A percentile compares a stretch with the other conserved stretches of the same genome.
These are phyloP conservation scores for Isichthys henryi DNA, from an alignment of 2,113 vertebrate species.

Conservation along the genomic window DNA sequence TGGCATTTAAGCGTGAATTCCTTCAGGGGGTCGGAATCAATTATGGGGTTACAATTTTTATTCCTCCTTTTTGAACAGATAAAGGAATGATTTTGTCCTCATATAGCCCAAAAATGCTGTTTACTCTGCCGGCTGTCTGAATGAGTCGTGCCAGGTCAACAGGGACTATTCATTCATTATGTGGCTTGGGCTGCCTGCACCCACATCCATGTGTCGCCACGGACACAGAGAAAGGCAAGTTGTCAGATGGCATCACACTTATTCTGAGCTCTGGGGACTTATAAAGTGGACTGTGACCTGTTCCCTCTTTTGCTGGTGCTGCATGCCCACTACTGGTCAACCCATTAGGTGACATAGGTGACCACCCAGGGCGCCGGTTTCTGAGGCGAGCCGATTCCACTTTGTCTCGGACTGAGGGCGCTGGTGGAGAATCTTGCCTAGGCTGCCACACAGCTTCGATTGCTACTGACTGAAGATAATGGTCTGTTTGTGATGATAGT, in stretches of 20 bases:
- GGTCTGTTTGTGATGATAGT: neutral
- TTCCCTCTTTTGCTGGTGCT: neutral
- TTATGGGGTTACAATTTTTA: neutral
- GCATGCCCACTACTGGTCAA: neutral
- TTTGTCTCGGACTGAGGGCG: neutral
- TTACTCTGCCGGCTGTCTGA: neutral
- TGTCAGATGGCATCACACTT: neutral
- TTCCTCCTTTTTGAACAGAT: neutral
- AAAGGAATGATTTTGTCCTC: neutral
- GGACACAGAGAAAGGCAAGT: neutral
- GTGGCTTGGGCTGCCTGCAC: neutral
- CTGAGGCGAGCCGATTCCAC: neutral
- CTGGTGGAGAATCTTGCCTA: neutral
- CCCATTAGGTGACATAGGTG: neutral
- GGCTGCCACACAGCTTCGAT: neutral
- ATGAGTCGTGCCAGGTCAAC: neutral
- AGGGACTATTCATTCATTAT: neutral
- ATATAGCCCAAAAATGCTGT: neutral
- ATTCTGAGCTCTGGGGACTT: neutral
- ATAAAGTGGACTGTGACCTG: neutral
- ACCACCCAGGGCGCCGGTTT: neutral
- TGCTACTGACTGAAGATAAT: neutral
- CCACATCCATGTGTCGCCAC: neutral
- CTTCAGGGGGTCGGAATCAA: neutral
- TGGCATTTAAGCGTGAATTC: neutral